phyloP scores from a whole-genome alignment of 2,888 invertebrate genomes.

The Halictus ligatus region DNA sequence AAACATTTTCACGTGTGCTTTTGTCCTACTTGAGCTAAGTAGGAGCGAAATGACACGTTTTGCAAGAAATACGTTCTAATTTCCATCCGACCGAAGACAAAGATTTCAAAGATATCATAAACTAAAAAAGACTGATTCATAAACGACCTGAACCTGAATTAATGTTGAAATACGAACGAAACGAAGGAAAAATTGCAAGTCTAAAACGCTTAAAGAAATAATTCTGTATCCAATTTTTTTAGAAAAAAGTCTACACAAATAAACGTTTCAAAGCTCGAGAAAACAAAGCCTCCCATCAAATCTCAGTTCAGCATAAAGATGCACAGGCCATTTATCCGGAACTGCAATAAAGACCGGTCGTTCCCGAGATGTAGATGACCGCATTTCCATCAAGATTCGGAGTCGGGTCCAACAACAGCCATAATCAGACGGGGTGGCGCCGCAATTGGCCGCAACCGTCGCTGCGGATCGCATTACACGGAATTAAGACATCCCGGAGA shows the following conservation, averaged over 20 bases:
- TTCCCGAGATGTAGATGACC: neutral
- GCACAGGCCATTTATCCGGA: neutral
- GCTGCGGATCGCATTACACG: constrained; percentile 48
- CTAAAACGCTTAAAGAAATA: too few species aligned
- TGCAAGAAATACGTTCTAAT: neutral
- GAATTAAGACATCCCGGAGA: constrained; percentile 53
- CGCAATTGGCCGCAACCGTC: constrained; percentile 26
- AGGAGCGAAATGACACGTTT: neutral
- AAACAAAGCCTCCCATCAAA: neutral
- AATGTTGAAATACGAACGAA: too few species aligned
- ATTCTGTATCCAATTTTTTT: too few species aligned
- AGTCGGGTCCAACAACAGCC: neutral
- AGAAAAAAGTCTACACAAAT: neutral
- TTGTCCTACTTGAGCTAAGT: neutral
- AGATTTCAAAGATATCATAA: too few species aligned
- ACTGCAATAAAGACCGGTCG: constrained; percentile 26
- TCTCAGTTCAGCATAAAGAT: neutral
- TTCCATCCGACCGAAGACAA: too few species aligned
- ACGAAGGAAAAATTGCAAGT: too few species aligned
- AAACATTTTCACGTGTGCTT: neutral
- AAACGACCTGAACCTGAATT: too few species aligned
- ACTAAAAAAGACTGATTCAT: too few species aligned
- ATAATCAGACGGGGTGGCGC: neutral
- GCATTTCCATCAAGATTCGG: constrained; percentile 22
- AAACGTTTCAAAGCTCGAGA: neutral